phyloP scores from a whole-genome alignment of 1,140 invertebrate genomes.

The Dendroctonus ponderosae region DNA sequence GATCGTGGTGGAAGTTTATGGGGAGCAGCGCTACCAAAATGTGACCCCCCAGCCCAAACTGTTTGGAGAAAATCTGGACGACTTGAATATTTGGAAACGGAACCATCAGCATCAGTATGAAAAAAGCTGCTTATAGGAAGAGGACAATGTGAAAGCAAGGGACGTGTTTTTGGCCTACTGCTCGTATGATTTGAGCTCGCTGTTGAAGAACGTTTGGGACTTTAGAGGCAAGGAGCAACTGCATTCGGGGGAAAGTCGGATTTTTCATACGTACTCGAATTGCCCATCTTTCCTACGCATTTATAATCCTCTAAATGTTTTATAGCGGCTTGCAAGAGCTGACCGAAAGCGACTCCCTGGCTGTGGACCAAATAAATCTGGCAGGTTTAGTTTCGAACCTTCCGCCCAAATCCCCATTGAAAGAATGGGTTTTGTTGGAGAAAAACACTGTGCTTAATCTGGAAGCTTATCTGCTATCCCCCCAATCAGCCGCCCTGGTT shows the following conservation, averaged over 20 bases:
- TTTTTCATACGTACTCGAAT: neutral
- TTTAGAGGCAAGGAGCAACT: conserved; percentile 28
- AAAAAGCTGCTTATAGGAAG: neutral
- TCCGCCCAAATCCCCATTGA: neutral
- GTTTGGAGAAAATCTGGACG: conserved; percentile 33
- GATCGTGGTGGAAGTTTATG: conserved; percentile 34
- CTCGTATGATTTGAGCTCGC: conserved; percentile 36
- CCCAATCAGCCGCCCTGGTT: conserved; percentile 30
- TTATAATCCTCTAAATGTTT: neutral
- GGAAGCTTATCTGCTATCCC: conserved; percentile 33
- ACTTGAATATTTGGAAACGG: conserved; percentile 22
- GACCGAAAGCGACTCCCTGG: neutral
- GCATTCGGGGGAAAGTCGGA: conserved; percentile 4
- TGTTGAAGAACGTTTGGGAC: conserved; percentile 37
- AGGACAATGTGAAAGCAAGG: neutral
- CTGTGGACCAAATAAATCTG: conserved; percentile 22
- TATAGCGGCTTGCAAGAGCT: neutral
- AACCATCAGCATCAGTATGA: conserved; percentile 4
- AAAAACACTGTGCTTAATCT: conserved; percentile 21
- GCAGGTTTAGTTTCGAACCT: neutral
- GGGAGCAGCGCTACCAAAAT: conserved; percentile 8
- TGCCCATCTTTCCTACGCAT: neutral
- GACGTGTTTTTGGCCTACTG: conserved; percentile 32
- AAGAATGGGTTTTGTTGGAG: conserved; percentile 25
- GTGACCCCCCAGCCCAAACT: conserved; percentile 16